A percentile compares a stretch with the other conserved stretches of the same genome.
phyloP scores from a whole-genome alignment of 2,797 vertebrate species.

The Lepus oiostolus region DNA sequence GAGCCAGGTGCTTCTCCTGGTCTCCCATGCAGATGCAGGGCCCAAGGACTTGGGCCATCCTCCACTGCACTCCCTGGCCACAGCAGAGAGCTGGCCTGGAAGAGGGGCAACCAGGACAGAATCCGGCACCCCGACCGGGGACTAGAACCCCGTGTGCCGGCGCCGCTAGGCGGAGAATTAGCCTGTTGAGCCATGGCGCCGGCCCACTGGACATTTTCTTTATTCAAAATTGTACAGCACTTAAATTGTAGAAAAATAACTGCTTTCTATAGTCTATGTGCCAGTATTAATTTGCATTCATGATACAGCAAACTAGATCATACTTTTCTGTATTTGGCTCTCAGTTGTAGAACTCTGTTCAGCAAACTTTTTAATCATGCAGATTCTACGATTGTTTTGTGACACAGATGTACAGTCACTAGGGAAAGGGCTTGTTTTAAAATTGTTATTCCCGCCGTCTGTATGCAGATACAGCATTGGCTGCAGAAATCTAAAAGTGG shows the following conservation, averaged over 20 bases:
- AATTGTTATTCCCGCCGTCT: conserved; percentile 8
- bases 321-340: conserved; percentile 22
- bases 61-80: no score
- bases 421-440: conserved; percentile 47
- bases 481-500: conserved; percentile 63
- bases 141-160: no score
- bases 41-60: no score
- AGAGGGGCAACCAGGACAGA: no score
- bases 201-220: neutral
- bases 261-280: neutral
- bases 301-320: conserved; percentile 57
- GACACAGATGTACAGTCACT: conserved; percentile 70
- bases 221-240: conserved; percentile 3
- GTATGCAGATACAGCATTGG: conserved; percentile 1
- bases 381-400: conserved; percentile 67
- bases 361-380: conserved; percentile 68
- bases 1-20: no score
- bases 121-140: no score
- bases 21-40: no score
- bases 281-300: conserved; percentile 66
- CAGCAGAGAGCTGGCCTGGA: no score
- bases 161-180: no score
- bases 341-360: conserved; percentile 56
- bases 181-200: no score
- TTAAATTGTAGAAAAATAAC: conserved; percentile 31